Evolutionary conservation across 2,797 vertebrate species (phyloP).

Genomic region (Buceros bicornis): DNA sequence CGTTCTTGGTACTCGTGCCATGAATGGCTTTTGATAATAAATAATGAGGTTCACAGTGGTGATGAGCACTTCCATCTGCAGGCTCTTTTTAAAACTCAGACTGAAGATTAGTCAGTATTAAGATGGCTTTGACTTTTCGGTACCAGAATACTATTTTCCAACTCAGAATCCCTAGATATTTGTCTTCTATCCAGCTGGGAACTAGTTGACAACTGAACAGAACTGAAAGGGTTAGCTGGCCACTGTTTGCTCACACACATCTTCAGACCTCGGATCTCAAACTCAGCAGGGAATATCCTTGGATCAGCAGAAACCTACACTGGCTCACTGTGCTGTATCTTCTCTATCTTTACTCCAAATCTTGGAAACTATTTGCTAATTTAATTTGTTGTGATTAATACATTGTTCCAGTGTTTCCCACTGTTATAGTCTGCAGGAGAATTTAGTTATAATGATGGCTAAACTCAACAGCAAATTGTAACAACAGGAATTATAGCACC

Average conservation of each 20-base stretch:
- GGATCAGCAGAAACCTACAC: background rate
- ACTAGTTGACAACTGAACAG: background rate
- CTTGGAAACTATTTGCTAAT: conserved; percentile 41
- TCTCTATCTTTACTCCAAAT: conserved; percentile 35
- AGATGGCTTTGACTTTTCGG: background rate
- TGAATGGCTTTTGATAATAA: background rate
- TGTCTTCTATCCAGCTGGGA: background rate
- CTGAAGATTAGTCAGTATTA: background rate
- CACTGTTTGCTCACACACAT: background rate
- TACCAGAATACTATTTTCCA: background rate
- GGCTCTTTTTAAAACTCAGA: background rate
- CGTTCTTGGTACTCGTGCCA: background rate
- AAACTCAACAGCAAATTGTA: conserved; percentile 68
- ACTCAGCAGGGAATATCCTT: background rate
- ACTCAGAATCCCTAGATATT: background rate
- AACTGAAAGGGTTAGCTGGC: background rate
- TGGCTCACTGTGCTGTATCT: background rate
- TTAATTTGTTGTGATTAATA: conserved; percentile 75
- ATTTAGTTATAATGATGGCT: conserved; percentile 61
- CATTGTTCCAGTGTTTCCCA: conserved; percentile 45
- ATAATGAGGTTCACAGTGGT: background rate
- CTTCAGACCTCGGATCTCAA: background rate
- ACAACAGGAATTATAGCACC: conserved; percentile 50
- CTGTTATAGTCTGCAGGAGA: conserved; percentile 52
- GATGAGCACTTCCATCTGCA: background rate